These are phyloP conservation scores for Callionymus lyra DNA, from an alignment of 2,113 vertebrate species.

Conservation along the genomic window DNA sequence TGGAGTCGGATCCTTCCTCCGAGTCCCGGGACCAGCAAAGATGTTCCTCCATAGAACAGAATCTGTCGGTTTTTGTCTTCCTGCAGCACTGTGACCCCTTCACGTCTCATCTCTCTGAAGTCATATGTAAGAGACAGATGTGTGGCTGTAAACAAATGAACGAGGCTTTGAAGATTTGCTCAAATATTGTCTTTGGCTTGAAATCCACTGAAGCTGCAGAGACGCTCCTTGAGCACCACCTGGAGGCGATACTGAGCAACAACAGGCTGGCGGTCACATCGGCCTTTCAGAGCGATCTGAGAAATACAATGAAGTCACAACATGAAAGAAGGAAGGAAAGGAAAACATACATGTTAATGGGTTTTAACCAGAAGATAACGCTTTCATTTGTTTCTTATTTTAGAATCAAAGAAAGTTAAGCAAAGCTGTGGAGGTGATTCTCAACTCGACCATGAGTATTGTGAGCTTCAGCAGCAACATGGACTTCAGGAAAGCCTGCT, in stretches of 20 bases:
- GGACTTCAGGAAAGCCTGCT: constrained; percentile 60
- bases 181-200: not conserved
- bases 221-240: constrained; percentile 53
- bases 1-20: constrained; percentile 28
- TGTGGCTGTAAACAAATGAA: not conserved
- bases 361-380: not conserved
- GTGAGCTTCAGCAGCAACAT: constrained; percentile 61
- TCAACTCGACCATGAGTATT: constrained; percentile 51
- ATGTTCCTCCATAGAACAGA: constrained; percentile 42
- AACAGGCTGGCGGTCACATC: constrained; percentile 48
- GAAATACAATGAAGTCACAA: constrained; percentile 33
- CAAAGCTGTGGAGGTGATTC: constrained; percentile 51
- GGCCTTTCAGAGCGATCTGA: constrained; percentile 49
- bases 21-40: constrained; percentile 17
- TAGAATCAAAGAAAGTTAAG: constrained; percentile 52
- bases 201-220: constrained; percentile 41
- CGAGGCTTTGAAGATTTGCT: not conserved
- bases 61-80: constrained; percentile 70
- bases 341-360: not conserved
- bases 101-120: constrained; percentile 50
- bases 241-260: constrained; percentile 60
- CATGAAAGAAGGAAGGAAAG: constrained; percentile 48
- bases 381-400: constrained; percentile 11
- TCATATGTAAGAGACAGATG: constrained; percentile 48
- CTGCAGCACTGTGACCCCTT: constrained; percentile 65